Base-by-base conservation (phyloP, 2,113 vertebrate genomes). In the Zapus hudsonius region DNA sequence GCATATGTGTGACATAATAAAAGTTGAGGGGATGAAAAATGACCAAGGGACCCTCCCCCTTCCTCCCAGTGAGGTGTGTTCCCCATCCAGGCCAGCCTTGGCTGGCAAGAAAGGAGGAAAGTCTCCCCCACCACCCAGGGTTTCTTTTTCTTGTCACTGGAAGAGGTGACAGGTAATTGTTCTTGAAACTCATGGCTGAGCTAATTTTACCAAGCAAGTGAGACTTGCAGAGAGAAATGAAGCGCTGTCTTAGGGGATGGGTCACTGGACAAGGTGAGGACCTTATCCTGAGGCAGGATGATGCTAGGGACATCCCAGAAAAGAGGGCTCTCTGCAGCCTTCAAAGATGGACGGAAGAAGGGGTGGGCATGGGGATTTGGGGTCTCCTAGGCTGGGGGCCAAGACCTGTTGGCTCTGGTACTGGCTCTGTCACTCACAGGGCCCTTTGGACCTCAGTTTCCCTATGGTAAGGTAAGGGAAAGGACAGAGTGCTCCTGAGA, bases 121-220 rank as follows among this genome's bases (percentile, higher is more conserved):
- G 97, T 96, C 96, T 95, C 96, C 75, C 55, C 10, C 55, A 75
- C 61, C 57, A 78, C n/a, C n/a, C n/a, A n/a, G n/a, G n/a, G 95
- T 97, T 97, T 98, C 95, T 96, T 96, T 95, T 96, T 96, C 96
- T 97, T 94, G 93, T 91, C 76, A n/a, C 93, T 16, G 40, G 89
- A 93, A 94, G 82, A 73, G 84, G 81, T 9, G 82, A 96, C 86
- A 96, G 96, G 73, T 95, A 90, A 94, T 95, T 16, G n/a, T 81
- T 97, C 96, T 96, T 91, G 98, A 98, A 97, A 98, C 97, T 91
- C 96, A 69, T 0, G 63, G 82, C 7, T 93, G 94, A 95, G 95
- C 96, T 98, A 96, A 97, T 98, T 98, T 97, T 79, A 93, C 83
- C 15, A 59, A 3, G 1, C 1, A 7, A 55, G 40, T 0, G 70